phyloP scores from a whole-genome alignment of 1,140 invertebrate genomes.

The Gerris buenoi region DNA sequence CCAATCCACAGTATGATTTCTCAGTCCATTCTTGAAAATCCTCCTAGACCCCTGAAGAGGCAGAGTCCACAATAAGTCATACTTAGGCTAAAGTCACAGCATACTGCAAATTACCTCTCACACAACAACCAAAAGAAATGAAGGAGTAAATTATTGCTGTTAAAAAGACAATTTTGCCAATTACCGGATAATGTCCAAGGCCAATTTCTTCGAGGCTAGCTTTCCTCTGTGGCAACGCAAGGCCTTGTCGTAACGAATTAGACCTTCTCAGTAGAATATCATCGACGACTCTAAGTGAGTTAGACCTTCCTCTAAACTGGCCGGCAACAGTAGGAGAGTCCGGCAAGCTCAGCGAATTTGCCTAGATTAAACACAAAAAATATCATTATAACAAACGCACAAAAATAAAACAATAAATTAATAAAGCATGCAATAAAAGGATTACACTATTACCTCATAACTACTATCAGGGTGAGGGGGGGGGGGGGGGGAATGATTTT shows the following conservation, averaged over 20 bases:
- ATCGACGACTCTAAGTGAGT: constrained; percentile 67
- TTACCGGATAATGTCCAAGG: constrained; percentile 17
- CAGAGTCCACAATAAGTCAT: neutral
- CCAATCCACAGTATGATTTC: too few relatives aligned
- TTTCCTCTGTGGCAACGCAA: constrained; percentile 46
- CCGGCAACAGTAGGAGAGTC: constrained; percentile 39
- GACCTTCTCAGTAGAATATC: constrained; percentile 67
- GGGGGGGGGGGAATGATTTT: too few relatives aligned
- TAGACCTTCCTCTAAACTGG: constrained; percentile 47
- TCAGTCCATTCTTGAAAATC: too few relatives aligned
- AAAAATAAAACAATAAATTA: too few relatives aligned
- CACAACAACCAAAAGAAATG: neutral
- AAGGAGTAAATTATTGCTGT: neutral
- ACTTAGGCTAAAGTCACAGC: neutral
- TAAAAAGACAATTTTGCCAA: too few relatives aligned
- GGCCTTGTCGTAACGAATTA: constrained; percentile 64
- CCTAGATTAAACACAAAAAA: too few relatives aligned
- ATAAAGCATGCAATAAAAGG: too few relatives aligned
- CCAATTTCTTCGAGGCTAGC: constrained; percentile 75
- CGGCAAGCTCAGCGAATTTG: constrained; percentile 71
- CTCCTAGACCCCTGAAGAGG: too few relatives aligned
- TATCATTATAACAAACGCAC: too few relatives aligned
- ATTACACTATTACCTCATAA: too few relatives aligned
- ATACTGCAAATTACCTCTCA: neutral
- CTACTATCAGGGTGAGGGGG: too few relatives aligned